A percentile compares a stretch with the other conserved stretches of the same genome.
Conservation (phyloP, 2,888 invertebrate species). For the Keiferia lycopersicella region DNA sequence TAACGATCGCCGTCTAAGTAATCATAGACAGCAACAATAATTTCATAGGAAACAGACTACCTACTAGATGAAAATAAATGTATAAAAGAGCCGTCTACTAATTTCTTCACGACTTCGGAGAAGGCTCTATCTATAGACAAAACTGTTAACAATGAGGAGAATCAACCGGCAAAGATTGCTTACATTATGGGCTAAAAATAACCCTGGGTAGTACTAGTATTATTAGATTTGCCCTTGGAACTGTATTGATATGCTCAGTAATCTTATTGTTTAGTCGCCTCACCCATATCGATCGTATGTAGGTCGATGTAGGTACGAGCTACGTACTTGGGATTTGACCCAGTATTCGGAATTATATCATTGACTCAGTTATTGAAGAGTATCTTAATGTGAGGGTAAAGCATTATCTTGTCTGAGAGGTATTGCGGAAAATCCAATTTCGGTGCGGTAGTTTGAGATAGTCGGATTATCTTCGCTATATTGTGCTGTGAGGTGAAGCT, state of each 20-base stretch:
- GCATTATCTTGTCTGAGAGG: background rate
- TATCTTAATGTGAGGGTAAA: background rate
- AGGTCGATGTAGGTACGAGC: background rate
- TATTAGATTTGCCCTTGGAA: background rate
- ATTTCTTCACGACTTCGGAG: too few species aligned
- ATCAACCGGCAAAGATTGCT: too few species aligned
- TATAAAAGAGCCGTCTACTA: too few species aligned
- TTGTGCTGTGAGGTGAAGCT: slow-evolving; percentile 7
- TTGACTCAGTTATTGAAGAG: background rate
- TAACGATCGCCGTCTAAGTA: too few species aligned
- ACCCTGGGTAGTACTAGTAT: too few species aligned
- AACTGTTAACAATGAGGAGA: too few species aligned
- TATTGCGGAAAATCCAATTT: slow-evolving; percentile 11
- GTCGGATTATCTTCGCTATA: slow-evolving; percentile 8
- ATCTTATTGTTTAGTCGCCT: background rate
- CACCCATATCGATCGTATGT: background rate
- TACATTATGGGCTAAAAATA: too few species aligned
- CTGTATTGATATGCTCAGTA: background rate
- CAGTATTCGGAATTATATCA: background rate
- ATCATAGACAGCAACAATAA: too few species aligned
- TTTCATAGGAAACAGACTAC: too few species aligned
- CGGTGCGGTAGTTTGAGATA: slow-evolving; percentile 13
- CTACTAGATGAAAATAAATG: too few species aligned
- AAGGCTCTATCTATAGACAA: too few species aligned
- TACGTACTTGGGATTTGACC: background rate